Evolutionary conservation across 92 coral and sea anemone genomes (phyloP), one percentile per base, ranked within the genome.

Genomic region (Heteractis magnifica): DNA sequence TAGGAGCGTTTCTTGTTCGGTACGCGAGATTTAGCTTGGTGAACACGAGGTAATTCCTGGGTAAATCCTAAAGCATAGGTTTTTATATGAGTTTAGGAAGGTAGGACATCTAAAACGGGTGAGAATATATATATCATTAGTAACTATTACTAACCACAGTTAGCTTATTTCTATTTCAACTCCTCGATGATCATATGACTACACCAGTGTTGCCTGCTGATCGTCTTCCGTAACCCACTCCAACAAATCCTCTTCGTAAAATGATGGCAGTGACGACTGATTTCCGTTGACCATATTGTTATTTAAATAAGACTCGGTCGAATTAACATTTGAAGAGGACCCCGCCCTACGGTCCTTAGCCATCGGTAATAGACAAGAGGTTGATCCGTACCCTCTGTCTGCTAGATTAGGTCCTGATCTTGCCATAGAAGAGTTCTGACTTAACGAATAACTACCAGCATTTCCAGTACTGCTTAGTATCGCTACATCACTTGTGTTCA

Each of bases 401-500:
- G 86, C 81, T 7, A 89, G 88, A 80, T 82, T 89, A 18, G 89
- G 91, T 21, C 87, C 84, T 49, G 87, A 70, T 41, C 85, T 77
- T 4, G 89, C 73, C 16, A 64, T 88, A 74, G 83, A 16, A 3
- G 79, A 55, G 51, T 51, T 21, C 49, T 78, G 77, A 74, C 81
- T 90, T 16, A 93, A 85, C 20, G 98, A 89, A 56, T 93, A 93
- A 74, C 92, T 91, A 1, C 98, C 98, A 5, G 98, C 91, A 49
- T 82, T 87, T 12, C 98, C 98, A 10, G 92, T 79, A 51, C 84
- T 89, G 72, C 93, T 93, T 49, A 93, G 88, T 51, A 93, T 93
- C 16, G 90, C 98, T 82, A 93, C 77, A 19, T 93, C 98, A 49
- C 91, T 93, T 49, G 98, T 87, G 83, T 93, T 91, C 51, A 91